Evolutionary conservation across 2,888 invertebrate genomes (phyloP).

Genomic region (Lobophora halterata): DNA sequence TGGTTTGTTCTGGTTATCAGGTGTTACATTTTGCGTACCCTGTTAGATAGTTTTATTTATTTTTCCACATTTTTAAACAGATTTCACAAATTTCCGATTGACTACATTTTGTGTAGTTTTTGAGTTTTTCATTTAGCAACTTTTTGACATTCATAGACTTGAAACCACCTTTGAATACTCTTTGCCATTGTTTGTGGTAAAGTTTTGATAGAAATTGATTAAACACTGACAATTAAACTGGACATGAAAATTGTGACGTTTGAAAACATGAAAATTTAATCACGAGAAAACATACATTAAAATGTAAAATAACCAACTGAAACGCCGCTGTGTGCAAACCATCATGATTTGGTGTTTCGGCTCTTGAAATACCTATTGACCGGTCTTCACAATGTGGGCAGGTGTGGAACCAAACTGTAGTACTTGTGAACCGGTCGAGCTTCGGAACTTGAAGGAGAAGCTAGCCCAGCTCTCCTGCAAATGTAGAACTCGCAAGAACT

Average conservation of each 20-base stretch:
- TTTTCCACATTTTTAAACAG: not conserved
- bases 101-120: no score
- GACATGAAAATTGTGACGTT: not conserved
- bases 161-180: no score
- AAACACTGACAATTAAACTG: no score
- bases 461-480: slow-evolving; percentile 51
- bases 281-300: not conserved
- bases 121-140: no score
- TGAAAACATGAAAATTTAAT: not conserved
- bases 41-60: not conserved
- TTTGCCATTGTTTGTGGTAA: no score
- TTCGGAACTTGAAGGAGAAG: slow-evolving; percentile 48
- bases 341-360: slow-evolving; percentile 12
- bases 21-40: not conserved
- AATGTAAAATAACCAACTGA: not conserved
- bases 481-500: slow-evolving; percentile 37
- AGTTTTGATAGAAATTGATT: no score
- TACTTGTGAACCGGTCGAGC: slow-evolving; percentile 48
- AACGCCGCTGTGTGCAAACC: not conserved
- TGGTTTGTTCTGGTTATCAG: not conserved
- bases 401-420: slow-evolving; percentile 5
- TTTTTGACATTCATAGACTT: no score
- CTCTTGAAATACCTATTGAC: slow-evolving; percentile 2
- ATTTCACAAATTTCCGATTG: not conserved
- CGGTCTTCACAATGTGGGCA: slow-evolving; percentile 8